Evolutionary conservation across 2,888 invertebrate species (phyloP).

Genomic region (Masnerella sp.): DNA sequence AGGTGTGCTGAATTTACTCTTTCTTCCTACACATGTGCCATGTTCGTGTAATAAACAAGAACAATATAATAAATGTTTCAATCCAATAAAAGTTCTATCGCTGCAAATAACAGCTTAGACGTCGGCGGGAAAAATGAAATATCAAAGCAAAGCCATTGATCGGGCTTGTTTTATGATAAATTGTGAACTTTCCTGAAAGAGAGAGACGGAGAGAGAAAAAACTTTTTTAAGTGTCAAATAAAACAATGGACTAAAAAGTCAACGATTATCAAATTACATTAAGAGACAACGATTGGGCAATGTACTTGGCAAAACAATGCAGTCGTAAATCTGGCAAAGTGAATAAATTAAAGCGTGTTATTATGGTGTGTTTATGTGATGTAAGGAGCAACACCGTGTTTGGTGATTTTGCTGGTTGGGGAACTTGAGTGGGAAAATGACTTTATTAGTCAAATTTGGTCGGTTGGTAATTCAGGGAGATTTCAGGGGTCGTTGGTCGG

Average conservation of each 20-base stretch:
- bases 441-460: neutral
- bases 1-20: constrained; percentile 10
- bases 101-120: neutral
- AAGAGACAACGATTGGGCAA: neutral
- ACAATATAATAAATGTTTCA: neutral
- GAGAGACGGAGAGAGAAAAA: neutral
- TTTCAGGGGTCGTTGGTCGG: too few species aligned
- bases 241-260: neutral
- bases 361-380: too few species aligned
- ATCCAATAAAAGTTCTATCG: neutral
- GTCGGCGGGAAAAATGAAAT: neutral
- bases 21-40: neutral
- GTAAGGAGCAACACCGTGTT: too few species aligned
- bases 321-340: neutral
- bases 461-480: too few species aligned
- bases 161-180: neutral
- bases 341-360: neutral
- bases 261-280: constrained; percentile 2
- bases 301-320: constrained; percentile 3
- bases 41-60: constrained; percentile 2
- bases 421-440: neutral
- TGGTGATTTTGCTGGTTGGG: neutral
- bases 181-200: neutral
- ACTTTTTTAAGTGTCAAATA: constrained; percentile 1
- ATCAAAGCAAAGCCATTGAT: too few species aligned